Evolutionary conservation across 1,140 invertebrate genomes (phyloP), one percentile per base, ranked within the genome.

Genomic region (Drosophila grimshawi): DNA sequence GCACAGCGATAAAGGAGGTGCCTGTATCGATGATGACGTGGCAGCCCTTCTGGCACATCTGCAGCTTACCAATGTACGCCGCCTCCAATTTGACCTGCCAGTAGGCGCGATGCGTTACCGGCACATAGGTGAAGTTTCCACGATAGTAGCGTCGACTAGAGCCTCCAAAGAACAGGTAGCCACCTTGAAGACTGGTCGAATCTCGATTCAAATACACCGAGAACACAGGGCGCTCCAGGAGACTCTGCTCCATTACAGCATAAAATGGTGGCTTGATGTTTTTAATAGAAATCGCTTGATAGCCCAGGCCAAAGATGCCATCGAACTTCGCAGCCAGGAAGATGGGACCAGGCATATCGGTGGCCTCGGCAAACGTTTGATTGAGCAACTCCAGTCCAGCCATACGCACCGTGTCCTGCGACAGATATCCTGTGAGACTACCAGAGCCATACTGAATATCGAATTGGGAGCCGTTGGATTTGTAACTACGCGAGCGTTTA

Each of bases 321-420:
- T 99, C 99, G 93, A 99, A 99, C 93, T 98, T 98, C 71, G 98
- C 98, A 59, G 97, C 97, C 19, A 99, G 95, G 93, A 99, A 99
- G 19, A 95, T 94, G 45, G 97, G 93, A 37, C 97, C 96, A 55
- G 99, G 98, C 93, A 99, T 98, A 80, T 95, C 96, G 3, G 98
- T 93, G 2, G 99, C 99, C 94, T 99, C 99, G 8, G 97, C 99
- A 94, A 99, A 99, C 8, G 96, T 97, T 94, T 99, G 98, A 74
- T 95, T 92, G 71, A 94, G 92, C 19, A 99, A 95, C 43, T 93
- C 80, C 27, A 97, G 65, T 29, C 94, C 95, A 63, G 95, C 97
- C 80, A 92, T 73, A 11, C 93, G 94, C 30, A 99, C 95, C 61
- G 94, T 94, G 93, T 99, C 98, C 2, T 95, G 95, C n/a, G 98